These are phyloP conservation scores for Merodon equestris DNA, from an alignment of 2,888 invertebrate genomes.

Conservation along the genomic window DNA sequence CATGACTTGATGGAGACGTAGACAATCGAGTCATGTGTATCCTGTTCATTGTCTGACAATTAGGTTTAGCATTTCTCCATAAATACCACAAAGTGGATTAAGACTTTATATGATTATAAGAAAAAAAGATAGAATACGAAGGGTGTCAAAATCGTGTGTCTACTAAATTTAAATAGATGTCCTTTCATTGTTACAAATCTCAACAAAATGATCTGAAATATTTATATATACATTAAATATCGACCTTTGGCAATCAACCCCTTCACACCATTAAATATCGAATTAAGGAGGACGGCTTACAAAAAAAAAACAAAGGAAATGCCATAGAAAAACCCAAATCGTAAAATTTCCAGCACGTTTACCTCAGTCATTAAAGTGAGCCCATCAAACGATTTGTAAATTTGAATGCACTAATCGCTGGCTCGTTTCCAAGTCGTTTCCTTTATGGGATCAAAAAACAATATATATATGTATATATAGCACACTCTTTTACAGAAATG, in stretches of 20 bases:
- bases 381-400: slow-evolving; percentile 38
- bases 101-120: too few species aligned
- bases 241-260: too few species aligned
- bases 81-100: slow-evolving; percentile 9
- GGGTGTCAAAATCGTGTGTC: too few species aligned
- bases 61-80: slow-evolving; percentile 25
- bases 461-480: slow-evolving; percentile 3
- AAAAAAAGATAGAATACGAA: too few species aligned
- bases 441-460: slow-evolving; percentile 30
- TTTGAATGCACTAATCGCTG: slow-evolving; percentile 55
- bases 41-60: slow-evolving; percentile 17
- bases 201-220: too few species aligned
- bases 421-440: slow-evolving; percentile 54
- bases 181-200: too few species aligned
- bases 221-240: too few species aligned
- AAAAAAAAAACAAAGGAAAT: background rate
- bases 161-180: too few species aligned
- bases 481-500: slow-evolving; percentile 29
- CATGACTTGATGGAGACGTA: slow-evolving; percentile 24
- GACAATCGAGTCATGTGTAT: slow-evolving; percentile 19
- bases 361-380: slow-evolving; percentile 21
- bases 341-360: slow-evolving; percentile 49
- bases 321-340: slow-evolving; percentile 6
- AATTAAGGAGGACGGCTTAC: slow-evolving; percentile 22
- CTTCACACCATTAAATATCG: slow-evolving; percentile 46